Evolutionary conservation across 2,113 vertebrate species (phyloP).

Genomic region (Meriones unguiculatus): DNA sequence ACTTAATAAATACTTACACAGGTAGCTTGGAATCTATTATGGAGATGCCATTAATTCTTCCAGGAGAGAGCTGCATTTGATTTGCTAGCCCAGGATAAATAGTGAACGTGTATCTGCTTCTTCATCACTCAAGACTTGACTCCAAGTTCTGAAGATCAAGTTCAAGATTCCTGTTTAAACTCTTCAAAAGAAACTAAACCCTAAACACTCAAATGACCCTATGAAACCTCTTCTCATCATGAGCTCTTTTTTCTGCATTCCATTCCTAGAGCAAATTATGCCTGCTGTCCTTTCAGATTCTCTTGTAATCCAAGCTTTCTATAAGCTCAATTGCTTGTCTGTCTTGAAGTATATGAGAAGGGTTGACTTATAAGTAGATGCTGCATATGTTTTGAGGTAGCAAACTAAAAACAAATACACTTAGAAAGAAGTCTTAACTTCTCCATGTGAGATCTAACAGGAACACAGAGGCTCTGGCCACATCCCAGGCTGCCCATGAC

Average conservation of each 20-base stretch:
- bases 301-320: not conserved
- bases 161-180: conserved; percentile 34
- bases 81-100: not conserved
- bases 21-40: not conserved
- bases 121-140: not conserved
- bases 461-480: not conserved
- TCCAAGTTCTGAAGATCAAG: not conserved
- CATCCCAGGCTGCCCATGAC: not conserved
- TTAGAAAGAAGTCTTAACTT: conserved; percentile 60
- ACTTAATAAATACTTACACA: not conserved
- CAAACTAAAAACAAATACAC: conserved; percentile 62
- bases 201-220: not conserved
- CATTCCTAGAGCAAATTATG: conserved; percentile 18
- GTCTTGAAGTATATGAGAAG: not conserved
- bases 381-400: conserved; percentile 13
- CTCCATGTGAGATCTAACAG: conserved; percentile 15
- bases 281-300: conserved; percentile 8
- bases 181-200: not conserved
- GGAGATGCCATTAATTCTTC: not conserved
- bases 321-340: not conserved
- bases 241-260: conserved; percentile 6
- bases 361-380: conserved; percentile 10
- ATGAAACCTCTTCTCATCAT: not conserved
- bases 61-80: not conserved
- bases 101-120: not conserved